phyloP scores from a whole-genome alignment of 2,113 vertebrate species.

The Lonchura striata region DNA sequence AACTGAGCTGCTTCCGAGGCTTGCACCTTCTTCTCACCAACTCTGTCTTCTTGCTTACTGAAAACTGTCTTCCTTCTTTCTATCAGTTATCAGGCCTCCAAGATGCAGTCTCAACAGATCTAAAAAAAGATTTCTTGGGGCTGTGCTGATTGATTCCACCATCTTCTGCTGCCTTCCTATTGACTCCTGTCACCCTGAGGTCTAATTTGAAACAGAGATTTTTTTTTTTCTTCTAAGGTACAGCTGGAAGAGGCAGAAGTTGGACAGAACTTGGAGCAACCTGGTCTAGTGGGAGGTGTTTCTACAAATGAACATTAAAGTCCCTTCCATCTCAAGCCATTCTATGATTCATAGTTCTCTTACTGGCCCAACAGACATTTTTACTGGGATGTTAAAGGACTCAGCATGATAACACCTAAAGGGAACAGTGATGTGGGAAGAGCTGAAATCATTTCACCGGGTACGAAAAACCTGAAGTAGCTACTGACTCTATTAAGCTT shows the following conservation, averaged over 20 bases:
- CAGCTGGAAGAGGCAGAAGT: background rate
- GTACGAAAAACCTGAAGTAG: background rate
- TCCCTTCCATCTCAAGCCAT: background rate
- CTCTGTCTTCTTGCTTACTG: background rate
- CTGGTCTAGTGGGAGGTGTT: background rate
- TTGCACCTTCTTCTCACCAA: background rate
- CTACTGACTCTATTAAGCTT: background rate
- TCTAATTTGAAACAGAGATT: background rate
- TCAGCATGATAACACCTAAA: background rate
- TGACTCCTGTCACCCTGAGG: background rate
- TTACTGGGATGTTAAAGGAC: background rate
- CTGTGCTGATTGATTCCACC: background rate
- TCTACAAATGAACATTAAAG: background rate
- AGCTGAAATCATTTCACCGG: background rate
- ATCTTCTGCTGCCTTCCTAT: background rate
- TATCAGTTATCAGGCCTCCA: background rate
- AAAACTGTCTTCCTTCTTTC: background rate
- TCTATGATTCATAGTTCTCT: background rate
- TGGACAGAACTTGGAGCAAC: background rate
- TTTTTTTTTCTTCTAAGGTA: background rate
- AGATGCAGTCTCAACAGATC: background rate
- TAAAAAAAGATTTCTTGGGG: background rate
- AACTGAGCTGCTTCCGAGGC: background rate
- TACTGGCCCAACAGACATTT: background rate
- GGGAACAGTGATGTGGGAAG: background rate